phyloP scores from a whole-genome alignment of 2,113 vertebrate genomes.

The Cygnus atratus region DNA sequence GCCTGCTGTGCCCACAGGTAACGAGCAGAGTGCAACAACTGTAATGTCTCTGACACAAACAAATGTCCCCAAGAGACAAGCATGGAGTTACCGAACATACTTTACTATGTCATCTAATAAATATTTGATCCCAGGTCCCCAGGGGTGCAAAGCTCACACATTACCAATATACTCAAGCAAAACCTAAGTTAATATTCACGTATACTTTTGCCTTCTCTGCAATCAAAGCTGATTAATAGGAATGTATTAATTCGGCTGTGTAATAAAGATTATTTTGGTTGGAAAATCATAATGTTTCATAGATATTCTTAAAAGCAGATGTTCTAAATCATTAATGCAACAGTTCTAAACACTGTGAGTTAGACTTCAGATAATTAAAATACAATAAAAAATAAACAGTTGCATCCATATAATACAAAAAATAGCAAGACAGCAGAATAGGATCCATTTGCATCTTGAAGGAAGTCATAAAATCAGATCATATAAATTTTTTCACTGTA shows the following conservation, averaged over 20 bases:
- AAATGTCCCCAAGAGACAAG: background rate
- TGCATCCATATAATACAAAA: background rate
- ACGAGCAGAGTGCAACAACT: background rate
- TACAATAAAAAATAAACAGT: background rate
- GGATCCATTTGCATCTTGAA: background rate
- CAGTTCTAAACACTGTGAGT: background rate
- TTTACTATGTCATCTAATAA: background rate
- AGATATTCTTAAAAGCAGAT: background rate
- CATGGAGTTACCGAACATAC: background rate
- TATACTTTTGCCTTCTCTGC: background rate
- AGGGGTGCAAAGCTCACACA: background rate
- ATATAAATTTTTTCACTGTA: background rate
- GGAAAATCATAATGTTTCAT: background rate
- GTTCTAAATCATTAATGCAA: background rate
- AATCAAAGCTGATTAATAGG: background rate
- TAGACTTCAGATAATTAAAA: background rate
- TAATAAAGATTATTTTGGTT: background rate
- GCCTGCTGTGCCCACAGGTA: background rate
- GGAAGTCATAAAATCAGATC: background rate
- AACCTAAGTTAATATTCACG: background rate
- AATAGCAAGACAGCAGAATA: background rate
- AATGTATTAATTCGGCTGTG: background rate
- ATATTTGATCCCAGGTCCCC: constrained; percentile 1
- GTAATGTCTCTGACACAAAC: background rate
- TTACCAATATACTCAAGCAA: background rate